Conservation (phyloP, 2,113 vertebrate genomes). For the Mus musculus region DNA sequence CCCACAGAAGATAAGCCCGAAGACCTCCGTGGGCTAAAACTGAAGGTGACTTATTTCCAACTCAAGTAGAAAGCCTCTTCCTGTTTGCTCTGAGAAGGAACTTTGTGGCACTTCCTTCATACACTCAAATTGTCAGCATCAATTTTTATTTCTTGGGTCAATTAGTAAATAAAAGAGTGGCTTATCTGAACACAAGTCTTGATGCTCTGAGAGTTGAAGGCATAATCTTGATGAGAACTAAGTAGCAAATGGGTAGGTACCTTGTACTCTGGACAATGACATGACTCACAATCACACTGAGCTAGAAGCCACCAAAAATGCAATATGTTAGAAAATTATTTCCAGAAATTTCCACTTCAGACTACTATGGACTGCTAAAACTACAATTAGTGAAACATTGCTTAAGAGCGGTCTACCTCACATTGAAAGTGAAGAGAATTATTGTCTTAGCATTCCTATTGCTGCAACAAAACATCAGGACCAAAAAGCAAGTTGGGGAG, state of each 20-base stretch:
- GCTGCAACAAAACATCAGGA: too few species aligned
- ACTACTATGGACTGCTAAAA: neutral
- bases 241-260: neutral
- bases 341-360: neutral
- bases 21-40: neutral
- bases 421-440: neutral
- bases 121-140: neutral
- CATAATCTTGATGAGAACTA: neutral
- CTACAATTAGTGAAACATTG: neutral
- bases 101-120: neutral
- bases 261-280: too few species aligned
- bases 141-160: neutral
- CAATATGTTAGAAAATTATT: neutral
- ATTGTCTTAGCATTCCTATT: too few species aligned
- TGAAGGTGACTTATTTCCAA: neutral
- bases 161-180: neutral
- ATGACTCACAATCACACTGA: neutral
- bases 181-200: neutral
- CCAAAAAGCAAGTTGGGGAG: too few species aligned
- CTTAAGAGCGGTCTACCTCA: neutral
- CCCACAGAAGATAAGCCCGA: accelerated
- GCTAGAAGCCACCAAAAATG: neutral
- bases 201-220: neutral
- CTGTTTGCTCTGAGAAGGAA: neutral
- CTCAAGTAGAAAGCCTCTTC: neutral